A percentile compares a stretch with the other conserved stretches of the same genome.
Conservation (phyloP, 1,140 invertebrate species). For the Physella acuta region DNA sequence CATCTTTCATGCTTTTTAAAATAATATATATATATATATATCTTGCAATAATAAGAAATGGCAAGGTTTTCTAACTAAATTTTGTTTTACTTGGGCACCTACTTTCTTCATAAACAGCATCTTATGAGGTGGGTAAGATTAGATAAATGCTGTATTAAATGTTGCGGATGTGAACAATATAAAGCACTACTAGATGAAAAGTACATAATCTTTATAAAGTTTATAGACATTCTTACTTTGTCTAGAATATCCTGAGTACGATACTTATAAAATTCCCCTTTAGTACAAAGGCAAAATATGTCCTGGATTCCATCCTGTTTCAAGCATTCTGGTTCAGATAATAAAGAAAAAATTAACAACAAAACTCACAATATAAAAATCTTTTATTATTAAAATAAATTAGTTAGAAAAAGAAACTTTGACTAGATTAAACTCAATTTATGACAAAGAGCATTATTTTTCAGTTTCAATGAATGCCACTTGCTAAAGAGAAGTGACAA, state of each 20-base stretch:
- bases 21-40: background rate
- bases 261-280: constrained; percentile 48
- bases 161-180: no score
- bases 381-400: background rate
- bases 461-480: background rate
- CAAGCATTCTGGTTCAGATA: constrained; percentile 37
- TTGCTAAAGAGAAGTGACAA: background rate
- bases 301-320: constrained; percentile 38
- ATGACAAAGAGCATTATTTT: background rate
- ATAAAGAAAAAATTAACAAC: background rate
- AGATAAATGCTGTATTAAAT: no score
- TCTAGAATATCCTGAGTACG: constrained; percentile 39
- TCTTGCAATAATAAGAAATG: no score
- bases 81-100: no score
- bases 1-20: background rate
- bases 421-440: background rate
- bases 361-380: background rate
- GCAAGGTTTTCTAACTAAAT: no score
- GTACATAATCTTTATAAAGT: no score
- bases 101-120: no score
- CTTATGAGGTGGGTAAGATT: no score
- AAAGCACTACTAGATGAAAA: no score
- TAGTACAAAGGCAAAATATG: constrained; percentile 47
- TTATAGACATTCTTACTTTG: constrained; percentile 6
- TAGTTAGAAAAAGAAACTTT: background rate